Evolutionary conservation across 2,888 invertebrate genomes (phyloP), one percentile per base, ranked within the genome.

Genomic region (Mesorhabditis spiculigera): DNA sequence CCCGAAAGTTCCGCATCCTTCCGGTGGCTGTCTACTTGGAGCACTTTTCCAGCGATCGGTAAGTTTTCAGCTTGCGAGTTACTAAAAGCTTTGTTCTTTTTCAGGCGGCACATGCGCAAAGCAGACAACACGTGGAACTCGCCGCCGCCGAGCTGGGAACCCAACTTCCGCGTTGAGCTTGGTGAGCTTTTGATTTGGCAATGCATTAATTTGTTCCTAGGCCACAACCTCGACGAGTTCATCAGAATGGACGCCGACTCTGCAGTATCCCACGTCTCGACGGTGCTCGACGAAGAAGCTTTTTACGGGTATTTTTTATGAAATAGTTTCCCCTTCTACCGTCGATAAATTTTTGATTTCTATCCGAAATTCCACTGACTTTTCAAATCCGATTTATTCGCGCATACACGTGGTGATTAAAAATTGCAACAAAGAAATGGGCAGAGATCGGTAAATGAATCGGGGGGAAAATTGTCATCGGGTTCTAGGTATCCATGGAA

Each of bases 1-100:
- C 44, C 41, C 66, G 75, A 64, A 65, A 68, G 44, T 78, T 78
- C 65, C 78, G 78, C 3, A 64, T 76, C 4, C 74, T 76, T 42
- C 66, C 67, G 4, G 67, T 67, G 5, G 8, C 44, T 2, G 43
- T 13, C n/a, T 78, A 73, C 61, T 65, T 78, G 13, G 10, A 13
- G 0, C 61, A 67, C 0, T 71, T 78, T 50, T 75, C 73, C 5
- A 74, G 73, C 10, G 75, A 78, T 63, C 72, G 78, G 63, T 63
- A 16, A 8, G 63, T 63, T 28, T n/a, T 13, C 63, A 1, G 63
- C 8, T 16, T 28, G 2, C 41, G 2, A n/a, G 41, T n/a, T 16
- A 3, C 3, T 13, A 13, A 13, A 50, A 13, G n/a, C n/a, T n/a
- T 3, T 50, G 58, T 10, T 13, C n/a, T 50, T 50, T n/a, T 50